phyloP scores from a whole-genome alignment of 2,113 vertebrate species.

The Myrmecobius fasciatus region DNA sequence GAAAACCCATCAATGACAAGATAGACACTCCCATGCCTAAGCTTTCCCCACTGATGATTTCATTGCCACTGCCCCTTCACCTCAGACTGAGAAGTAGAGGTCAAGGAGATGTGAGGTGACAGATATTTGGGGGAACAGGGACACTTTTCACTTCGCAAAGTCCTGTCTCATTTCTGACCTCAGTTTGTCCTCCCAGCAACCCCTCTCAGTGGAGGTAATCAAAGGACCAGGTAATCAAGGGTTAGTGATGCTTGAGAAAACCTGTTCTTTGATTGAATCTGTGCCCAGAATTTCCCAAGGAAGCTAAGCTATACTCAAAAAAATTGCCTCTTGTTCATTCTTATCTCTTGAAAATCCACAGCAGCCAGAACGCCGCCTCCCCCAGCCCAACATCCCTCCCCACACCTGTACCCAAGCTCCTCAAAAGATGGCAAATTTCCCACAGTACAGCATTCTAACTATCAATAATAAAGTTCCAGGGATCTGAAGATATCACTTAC shows the following conservation, averaged over 20 bases:
- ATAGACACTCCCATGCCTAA: background rate
- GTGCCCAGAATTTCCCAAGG: conserved; percentile 4
- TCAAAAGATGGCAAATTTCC: background rate
- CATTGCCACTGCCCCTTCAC: background rate
- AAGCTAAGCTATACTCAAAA: background rate
- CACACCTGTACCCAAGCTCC: background rate
- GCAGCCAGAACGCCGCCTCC: background rate
- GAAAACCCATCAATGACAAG: background rate
- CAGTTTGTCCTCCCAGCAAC: background rate
- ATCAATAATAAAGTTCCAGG: background rate
- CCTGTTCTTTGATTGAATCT: background rate
- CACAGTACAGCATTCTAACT: background rate
- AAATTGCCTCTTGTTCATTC: background rate
- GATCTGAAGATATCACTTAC: background rate
- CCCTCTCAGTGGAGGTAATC: background rate
- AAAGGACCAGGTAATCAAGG: background rate
- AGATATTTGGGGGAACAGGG: background rate
- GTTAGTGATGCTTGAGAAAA: background rate
- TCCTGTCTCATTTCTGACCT: background rate
- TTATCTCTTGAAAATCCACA: background rate
- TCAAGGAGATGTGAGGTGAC: background rate
- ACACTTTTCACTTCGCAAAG: background rate
- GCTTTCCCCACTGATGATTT: background rate
- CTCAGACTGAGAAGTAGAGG: background rate
- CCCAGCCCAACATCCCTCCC: background rate